Conservation (phyloP, 2,113 vertebrate genomes). For the Petaurus breviceps region DNA sequence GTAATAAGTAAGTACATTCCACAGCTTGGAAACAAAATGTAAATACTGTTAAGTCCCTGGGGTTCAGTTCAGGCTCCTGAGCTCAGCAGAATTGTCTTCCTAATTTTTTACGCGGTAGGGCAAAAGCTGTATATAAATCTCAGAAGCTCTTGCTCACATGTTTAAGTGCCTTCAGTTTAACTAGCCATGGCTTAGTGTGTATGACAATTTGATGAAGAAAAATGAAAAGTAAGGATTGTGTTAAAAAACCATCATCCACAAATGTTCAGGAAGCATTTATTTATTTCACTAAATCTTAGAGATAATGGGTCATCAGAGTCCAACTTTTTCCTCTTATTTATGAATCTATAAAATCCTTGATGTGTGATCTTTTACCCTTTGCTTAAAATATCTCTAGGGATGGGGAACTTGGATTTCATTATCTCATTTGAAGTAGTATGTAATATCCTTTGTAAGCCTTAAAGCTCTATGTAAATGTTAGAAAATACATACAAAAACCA, state of each 20-base stretch:
- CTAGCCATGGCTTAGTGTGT: not conserved
- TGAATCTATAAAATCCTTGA: not conserved
- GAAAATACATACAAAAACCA: no score
- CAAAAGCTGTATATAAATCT: constrained; percentile 35
- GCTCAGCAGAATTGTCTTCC: not conserved
- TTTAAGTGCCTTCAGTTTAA: constrained; percentile 44
- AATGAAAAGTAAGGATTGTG: not conserved
- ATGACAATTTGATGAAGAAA: constrained; percentile 24
- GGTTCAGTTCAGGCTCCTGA: not conserved
- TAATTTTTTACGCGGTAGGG: not conserved
- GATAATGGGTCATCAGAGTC: not conserved
- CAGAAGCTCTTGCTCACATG: constrained; percentile 27
- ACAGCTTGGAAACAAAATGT: not conserved
- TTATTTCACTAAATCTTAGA: not conserved
- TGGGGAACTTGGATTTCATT: not conserved
- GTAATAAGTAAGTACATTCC: not conserved
- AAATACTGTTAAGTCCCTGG: not conserved
- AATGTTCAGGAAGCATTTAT: constrained; percentile 3
- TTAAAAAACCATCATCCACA: not conserved
- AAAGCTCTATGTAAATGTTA: not conserved
- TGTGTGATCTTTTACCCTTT: not conserved
- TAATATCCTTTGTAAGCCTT: not conserved
- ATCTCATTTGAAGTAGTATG: not conserved
- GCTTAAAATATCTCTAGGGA: not conserved
- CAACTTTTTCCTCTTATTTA: not conserved